Base-by-base conservation (phyloP, 2,888 invertebrate species). In the Tuberolachnus salignus region DNA sequence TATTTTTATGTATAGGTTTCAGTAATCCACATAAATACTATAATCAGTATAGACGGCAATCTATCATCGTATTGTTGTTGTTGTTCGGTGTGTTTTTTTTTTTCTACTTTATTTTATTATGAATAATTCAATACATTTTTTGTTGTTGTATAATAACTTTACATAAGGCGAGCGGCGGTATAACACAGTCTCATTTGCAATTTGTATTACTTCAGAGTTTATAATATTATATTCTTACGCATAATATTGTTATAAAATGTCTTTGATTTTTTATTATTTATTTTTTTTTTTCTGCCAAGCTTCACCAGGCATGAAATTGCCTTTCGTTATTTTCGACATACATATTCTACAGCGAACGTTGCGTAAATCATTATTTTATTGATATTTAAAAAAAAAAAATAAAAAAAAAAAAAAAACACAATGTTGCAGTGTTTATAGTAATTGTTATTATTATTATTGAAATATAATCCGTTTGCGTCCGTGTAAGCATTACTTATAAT, bases 251-350 rank as follows among this genome's bases (percentile, higher is more conserved):
- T 34, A 34, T 34, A 34, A 6, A 34, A 34, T 34, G 3, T 34
- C 8, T 13, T n/a, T 46, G 34, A 3, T 64, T 64, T 78, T 67
- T 67, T 14, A 49, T 57, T 49, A 4, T 44, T 4, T 46, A 14
- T 69, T 0, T 49, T 44, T 4, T 46, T 9, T 69, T n/a, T 78
- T 78, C n/a, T 59, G 69, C 51, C 42, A 78, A 69, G 67, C 51
- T 78, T 69, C 78, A 61, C 51, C 23, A 69, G 69, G 78, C 78
- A 78, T 78, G 78, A 78, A 78, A 78, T 78, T 34, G 42, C 49
- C 42, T 78, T 75, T 75, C 67, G 67, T 75, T 34, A 75, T 67
- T 78, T 75, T 59, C 16, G 69, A 69, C 78, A 78, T 59, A 78
- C 69, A 78, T 72, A 8, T 46, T 64, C 19, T 78, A 26, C 21